Percentiles rank a stretch among this genome's conserved stretches.
These are phyloP conservation scores for Alfaro cultratus DNA, from an alignment of 2,797 vertebrate genomes.

Conservation along the genomic window DNA sequence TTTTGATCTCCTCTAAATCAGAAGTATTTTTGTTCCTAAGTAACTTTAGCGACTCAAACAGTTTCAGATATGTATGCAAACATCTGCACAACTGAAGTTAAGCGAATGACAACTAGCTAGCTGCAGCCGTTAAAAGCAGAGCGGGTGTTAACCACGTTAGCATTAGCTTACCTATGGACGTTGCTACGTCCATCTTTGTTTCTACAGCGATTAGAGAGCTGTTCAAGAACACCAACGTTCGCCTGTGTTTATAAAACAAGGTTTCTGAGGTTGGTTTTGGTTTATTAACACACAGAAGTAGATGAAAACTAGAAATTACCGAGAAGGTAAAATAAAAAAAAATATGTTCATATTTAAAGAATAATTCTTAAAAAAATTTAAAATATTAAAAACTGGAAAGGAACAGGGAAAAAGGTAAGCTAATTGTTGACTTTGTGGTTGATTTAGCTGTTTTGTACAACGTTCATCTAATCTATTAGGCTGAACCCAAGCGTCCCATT, in stretches of 20 bases:
- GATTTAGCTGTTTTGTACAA: background rate
- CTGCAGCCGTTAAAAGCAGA: background rate
- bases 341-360: background rate
- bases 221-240: conserved; percentile 5
- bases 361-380: too few species aligned
- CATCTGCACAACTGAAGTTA: background rate
- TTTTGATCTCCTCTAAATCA: background rate
- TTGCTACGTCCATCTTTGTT: background rate
- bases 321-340: background rate
- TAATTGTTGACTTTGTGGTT: background rate
- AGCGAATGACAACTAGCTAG: background rate
- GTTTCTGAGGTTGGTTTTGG: background rate
- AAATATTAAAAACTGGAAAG: background rate
- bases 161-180: background rate
- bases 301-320: background rate
- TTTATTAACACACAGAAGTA: background rate
- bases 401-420: background rate
- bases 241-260: background rate
- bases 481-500: background rate
- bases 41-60: background rate
- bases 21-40: background rate
- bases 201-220: background rate
- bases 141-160: background rate
- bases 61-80: too few species aligned
- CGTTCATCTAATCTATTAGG: background rate